These are phyloP conservation scores for Tachuris rubrigastra DNA, from an alignment of 2,113 vertebrate genomes.

Conservation along the genomic window DNA sequence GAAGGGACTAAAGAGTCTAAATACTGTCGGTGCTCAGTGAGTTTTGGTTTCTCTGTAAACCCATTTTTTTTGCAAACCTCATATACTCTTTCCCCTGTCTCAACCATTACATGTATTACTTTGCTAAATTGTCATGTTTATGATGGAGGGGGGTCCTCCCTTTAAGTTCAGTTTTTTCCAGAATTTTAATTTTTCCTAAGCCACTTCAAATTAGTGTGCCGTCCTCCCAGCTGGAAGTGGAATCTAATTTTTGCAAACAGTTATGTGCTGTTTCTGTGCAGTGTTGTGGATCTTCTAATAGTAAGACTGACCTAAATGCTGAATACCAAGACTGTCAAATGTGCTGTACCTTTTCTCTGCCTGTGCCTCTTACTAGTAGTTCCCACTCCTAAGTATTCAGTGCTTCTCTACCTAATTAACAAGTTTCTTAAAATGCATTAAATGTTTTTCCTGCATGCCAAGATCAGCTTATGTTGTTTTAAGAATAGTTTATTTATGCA, in stretches of 20 bases:
- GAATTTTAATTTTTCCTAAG: not conserved
- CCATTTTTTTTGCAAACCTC: not conserved
- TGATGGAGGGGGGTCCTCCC: accelerated
- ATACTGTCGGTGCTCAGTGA: not conserved
- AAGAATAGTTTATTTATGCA: not conserved
- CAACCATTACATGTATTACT: not conserved
- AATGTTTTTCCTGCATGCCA: accelerated
- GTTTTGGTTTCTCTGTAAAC: not conserved
- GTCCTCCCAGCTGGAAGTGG: not conserved
- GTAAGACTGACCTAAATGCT: not conserved
- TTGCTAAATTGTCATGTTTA: not conserved
- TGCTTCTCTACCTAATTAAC: not conserved
- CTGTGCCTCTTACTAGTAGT: not conserved
- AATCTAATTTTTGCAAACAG: not conserved
- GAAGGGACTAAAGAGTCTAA: not conserved
- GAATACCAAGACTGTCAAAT: not conserved
- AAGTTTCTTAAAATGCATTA: not conserved
- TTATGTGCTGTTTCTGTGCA: not conserved
- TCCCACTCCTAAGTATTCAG: not conserved
- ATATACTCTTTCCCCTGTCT: accelerated
- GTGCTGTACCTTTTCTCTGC: not conserved
- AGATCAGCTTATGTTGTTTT: not conserved
- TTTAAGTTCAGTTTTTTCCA: not conserved
- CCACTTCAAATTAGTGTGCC: not conserved
- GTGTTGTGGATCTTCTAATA: not conserved